These are phyloP conservation scores for Aptenodytes forsteri DNA, from an alignment of 2,113 vertebrate genomes.

Conservation along the genomic window DNA sequence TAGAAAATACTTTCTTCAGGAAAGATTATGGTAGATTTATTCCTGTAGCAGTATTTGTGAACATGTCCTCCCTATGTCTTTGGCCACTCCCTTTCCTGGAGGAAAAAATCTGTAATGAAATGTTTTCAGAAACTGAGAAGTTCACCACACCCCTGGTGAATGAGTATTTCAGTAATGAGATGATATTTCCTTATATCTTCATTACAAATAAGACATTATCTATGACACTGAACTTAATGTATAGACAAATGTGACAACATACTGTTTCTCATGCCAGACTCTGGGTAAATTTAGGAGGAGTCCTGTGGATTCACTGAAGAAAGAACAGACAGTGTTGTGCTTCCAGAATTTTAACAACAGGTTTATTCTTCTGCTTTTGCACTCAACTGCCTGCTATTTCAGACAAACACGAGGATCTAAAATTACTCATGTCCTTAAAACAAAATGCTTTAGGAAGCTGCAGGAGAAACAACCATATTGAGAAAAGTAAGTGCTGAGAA, in stretches of 20 bases:
- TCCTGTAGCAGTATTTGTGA: neutral
- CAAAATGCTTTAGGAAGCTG: neutral
- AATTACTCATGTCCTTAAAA: conserved; percentile 24
- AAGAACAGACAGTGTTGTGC: conserved; percentile 33
- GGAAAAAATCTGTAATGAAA: neutral
- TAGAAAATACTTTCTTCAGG: neutral
- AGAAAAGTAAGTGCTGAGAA: conserved; percentile 11
- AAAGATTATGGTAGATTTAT: neutral
- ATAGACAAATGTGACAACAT: conserved; percentile 9
- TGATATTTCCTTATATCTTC: conserved; percentile 49
- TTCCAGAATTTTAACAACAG: conserved; percentile 69
- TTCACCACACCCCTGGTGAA: neutral
- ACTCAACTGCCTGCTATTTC: neutral
- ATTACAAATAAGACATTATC: conserved; percentile 67
- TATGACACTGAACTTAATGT: conserved; percentile 48
- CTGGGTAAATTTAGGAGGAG: conserved; percentile 36
- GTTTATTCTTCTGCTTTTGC: conserved; percentile 63
- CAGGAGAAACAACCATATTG: neutral
- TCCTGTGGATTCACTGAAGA: conserved; percentile 58
- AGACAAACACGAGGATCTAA: conserved; percentile 3
- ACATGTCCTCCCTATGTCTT: neutral
- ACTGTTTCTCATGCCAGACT: neutral
- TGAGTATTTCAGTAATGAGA: too few relatives aligned
- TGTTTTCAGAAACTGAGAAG: neutral
- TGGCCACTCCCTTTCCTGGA: neutral